Evolutionary conservation across 2,113 vertebrate genomes (phyloP), one percentile per base, ranked within the genome.

Genomic region (Regulus satrapa): DNA sequence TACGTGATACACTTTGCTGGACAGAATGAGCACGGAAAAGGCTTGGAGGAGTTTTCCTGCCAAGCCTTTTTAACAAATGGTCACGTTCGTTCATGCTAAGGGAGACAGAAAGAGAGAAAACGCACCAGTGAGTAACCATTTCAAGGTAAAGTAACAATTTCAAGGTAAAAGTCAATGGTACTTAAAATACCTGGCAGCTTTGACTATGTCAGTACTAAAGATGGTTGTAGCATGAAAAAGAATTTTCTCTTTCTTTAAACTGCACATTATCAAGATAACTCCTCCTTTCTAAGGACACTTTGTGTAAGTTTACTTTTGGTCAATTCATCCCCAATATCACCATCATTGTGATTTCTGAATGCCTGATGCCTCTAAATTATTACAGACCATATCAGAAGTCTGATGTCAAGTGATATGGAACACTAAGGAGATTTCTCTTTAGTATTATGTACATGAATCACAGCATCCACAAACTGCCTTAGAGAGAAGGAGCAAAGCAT

Each of bases 31-130:
- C 98, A 25, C 98, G 98, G 96, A 99, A 99, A 54, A 99, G 98
- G 76, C 98, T 99, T 5, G 99, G 99, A 86, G 99, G 99, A 11
- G 99, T 99, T 98, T 99, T 99, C 97, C 98, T 99, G 98, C 99
- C 98, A 18, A 99, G 99, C 97, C 99, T 98, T 97, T 99, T 99
- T 96, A 99, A 97, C 97, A 99, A 98, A 98, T 99, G 99, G 97
- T 99, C 99, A 46, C 99, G 99, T 98, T 99, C 99, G 72, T 99
- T 99, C 98, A 99, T 96, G 94, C 99, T 99, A 96, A 63, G 55
- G 79, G 59, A 93, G 66, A 94, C 48, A 91, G 72, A 95, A 89
- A 79, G 58, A 96, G 56, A 54, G 21, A 96, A 68, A 66, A 88
- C 45, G 68, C 17, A 80, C 32, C 25, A 48, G 74, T 98, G 64